Base-by-base conservation (phyloP, 2,888 invertebrate species). In the Andricus curvator region DNA sequence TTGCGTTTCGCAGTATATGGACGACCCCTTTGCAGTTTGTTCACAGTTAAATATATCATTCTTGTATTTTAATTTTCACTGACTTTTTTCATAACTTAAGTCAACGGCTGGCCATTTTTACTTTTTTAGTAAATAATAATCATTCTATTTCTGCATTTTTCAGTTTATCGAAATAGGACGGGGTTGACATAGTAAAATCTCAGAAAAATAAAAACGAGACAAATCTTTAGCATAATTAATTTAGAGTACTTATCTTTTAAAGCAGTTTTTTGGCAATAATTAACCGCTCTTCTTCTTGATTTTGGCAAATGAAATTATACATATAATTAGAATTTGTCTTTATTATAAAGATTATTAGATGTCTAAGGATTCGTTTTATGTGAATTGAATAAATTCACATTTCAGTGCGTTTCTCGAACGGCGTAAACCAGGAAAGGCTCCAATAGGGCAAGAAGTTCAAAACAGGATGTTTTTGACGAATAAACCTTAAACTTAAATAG, bases 371-470 rank as follows among this genome's bases (percentile, higher is more conserved):
- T 62, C 25, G 62, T 25, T 25, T 62, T 5, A 62, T 13, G 4
- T 62, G 25, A 62, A 11, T 62, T 22, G 15, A 25, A 60, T 60
- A 60, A 60, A 62, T 25, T 62, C 25, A 33, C 33, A 66, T 29
- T 37, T 9, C 17, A 37, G 65, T 66, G 33, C 65, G 65, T 66
- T 66, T 66, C 65, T 66, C 65, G 65, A 66, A 66, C 33, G 25
- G 62, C 62, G 65, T 66, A 66, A 66, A 20, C 29, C 65, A 66
- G 65, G n/a, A 33, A 66, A 6, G 29, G 65, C 33, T n/a, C 65
- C 5, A 37, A 33, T 33, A 66, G 33, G 65, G 33, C 65, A 66
- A 66, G 65, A 66, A 66, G 65, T 66, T 66, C 65, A 66, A 66
- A 66, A 66, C 29, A 33, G 17, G 20, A 62, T 22, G 25, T 25